phyloP scores from a whole-genome alignment of 1,140 invertebrate species.

The Bombyx mori region ASM3026992v2 NC_085111.1:10992501-10993000 shows the following conservation, averaged over 20 bases:
- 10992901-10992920: conserved; percentile 18
- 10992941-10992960: conserved; percentile 15
- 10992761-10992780: conserved; percentile 46
- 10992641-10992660: not conserved
- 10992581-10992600: conserved; percentile 41
- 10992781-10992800: conserved; percentile 57
- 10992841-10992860: conserved; percentile 14
- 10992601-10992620: conserved; percentile 59
- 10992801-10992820: conserved; percentile 37
- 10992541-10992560: conserved; percentile 84
- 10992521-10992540: conserved; percentile 81
- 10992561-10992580: conserved; percentile 84
- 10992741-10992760: conserved; percentile 59
- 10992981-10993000: conserved; percentile 44
- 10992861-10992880: conserved; percentile 50
- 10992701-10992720: conserved; percentile 44
- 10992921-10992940: conserved; percentile 23
- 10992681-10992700: conserved; percentile 29
- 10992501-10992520: conserved; percentile 83
- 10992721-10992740: conserved; percentile 60
- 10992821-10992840: conserved; percentile 21
- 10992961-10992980: conserved; percentile 29
- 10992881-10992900: conserved; percentile 28
- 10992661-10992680: conserved; percentile 15
- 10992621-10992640: conserved; percentile 16